Conservation (phyloP, 2,797 vertebrate species). For the Eremophila alpestris region DNA sequence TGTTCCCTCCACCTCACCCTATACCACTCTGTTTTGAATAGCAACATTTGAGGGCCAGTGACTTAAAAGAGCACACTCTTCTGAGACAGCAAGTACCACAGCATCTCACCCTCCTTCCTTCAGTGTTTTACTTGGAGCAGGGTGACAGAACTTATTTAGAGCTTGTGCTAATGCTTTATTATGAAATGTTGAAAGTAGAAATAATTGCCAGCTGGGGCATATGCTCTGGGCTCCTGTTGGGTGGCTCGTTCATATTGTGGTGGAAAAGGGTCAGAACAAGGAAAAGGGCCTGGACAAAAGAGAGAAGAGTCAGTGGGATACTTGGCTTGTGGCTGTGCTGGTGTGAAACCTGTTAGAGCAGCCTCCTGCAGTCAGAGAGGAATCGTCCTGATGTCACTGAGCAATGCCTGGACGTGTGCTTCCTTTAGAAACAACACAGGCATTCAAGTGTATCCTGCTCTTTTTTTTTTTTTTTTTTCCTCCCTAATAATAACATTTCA, state of each 20-base stretch:
- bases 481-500: not conserved
- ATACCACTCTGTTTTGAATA: slow-evolving; percentile 21
- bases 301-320: slow-evolving; percentile 18
- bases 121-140: not conserved
- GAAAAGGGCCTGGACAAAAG: not conserved
- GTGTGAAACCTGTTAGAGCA: slow-evolving; percentile 42
- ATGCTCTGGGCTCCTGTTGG: not conserved
- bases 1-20: slow-evolving; percentile 32
- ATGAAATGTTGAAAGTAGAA: not conserved
- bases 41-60: not conserved
- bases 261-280: not conserved
- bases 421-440: slow-evolving; percentile 18
- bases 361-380: slow-evolving; percentile 20
- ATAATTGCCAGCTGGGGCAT: slow-evolving; percentile 16
- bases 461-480: not conserved
- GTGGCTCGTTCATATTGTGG: not conserved
- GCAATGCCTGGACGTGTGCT: slow-evolving; percentile 8
- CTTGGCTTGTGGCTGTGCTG: not conserved
- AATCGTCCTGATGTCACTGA: slow-evolving; percentile 8
- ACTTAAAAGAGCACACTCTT: not conserved
- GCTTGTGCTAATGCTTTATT: not conserved
- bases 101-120: not conserved
- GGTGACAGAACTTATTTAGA: not conserved
- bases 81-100: not conserved
- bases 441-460: slow-evolving; percentile 49